A percentile compares a stretch with the other conserved stretches of the same genome.
phyloP scores from a whole-genome alignment of 1,140 invertebrate species.

The Lordiphosa collinella region DNA sequence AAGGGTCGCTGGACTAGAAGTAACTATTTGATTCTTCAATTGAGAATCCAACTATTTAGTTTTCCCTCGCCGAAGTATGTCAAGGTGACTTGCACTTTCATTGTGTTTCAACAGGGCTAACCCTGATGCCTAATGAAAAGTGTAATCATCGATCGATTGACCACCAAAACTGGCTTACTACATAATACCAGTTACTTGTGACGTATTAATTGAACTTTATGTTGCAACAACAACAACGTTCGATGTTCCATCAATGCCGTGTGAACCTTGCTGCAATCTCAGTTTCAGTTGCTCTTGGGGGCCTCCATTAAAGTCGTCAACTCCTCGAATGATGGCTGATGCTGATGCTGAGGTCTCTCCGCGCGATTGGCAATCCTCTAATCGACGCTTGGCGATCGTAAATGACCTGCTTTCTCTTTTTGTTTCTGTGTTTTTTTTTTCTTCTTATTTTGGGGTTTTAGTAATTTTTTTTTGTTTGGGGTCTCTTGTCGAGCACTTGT shows the following conservation, averaged over 20 bases:
- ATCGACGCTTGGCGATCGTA: conserved; percentile 47
- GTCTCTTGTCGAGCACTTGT: conserved; percentile 3
- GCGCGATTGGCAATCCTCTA: conserved; percentile 55
- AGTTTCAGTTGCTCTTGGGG: conserved; percentile 1
- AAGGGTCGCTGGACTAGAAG: too few species aligned
- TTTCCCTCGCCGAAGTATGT: not conserved
- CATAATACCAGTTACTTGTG: conserved; percentile 32
- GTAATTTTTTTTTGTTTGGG: not conserved
- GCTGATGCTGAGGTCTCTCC: conserved; percentile 10
- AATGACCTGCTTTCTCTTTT: conserved; percentile 79
- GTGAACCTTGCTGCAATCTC: conserved; percentile 17
- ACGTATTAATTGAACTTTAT: conserved; percentile 71
- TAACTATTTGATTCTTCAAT: too few species aligned
- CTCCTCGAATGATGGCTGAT: conserved; percentile 15
- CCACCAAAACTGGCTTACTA: conserved; percentile 35
- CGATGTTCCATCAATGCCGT: conserved; percentile 9
- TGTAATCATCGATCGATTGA: conserved; percentile 20
- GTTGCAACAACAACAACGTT: not conserved
- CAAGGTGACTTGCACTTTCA: too few species aligned
- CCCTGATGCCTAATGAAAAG: conserved; percentile 5
- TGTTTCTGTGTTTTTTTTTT: not conserved
- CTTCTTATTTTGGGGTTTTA: not conserved
- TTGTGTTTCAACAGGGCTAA: too few species aligned
- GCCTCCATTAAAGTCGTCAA: conserved; percentile 24
- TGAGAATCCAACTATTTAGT: too few species aligned